phyloP scores from a whole-genome alignment of 2,797 vertebrate genomes.

The Danio albolineatus region DNA sequence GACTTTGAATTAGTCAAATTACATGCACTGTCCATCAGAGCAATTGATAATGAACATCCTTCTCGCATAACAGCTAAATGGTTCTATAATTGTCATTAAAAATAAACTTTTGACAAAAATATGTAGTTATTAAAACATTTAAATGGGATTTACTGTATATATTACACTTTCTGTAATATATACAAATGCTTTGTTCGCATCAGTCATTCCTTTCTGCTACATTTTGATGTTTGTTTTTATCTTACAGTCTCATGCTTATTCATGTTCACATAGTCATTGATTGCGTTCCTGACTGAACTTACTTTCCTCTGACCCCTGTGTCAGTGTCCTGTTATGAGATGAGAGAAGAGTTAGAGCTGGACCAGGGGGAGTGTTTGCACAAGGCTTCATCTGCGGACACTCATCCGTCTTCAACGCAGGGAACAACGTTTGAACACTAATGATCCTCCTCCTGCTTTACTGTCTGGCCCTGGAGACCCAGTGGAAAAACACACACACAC shows the following conservation, averaged over 20 bases:
- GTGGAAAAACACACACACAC: neutral
- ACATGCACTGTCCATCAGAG: neutral
- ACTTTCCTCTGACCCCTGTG: slow-evolving; percentile 6
- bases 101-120: neutral
- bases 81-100: neutral
- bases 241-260: neutral
- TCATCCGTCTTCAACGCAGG: slow-evolving; percentile 25
- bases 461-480: slow-evolving; percentile 26
- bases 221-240: slow-evolving; percentile 4
- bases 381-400: slow-evolving; percentile 26
- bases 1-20: neutral
- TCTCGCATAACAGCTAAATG: neutral
- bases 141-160: too few relatives aligned
- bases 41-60: slow-evolving; percentile 4
- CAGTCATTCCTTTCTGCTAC: neutral
- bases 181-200: neutral
- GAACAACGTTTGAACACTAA: slow-evolving; percentile 26
- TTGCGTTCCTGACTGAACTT: slow-evolving; percentile 10
- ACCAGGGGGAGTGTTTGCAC: neutral
- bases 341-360: slow-evolving; percentile 11
- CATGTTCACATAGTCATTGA: neutral
- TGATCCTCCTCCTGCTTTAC: slow-evolving; percentile 29
- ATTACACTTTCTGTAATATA: neutral
- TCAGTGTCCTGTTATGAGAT: slow-evolving; percentile 13
- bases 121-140: neutral